Percentiles rank a stretch among this genome's conserved stretches.
Conservation (phyloP, 2,888 invertebrate species). For the Nomada fucata region DNA sequence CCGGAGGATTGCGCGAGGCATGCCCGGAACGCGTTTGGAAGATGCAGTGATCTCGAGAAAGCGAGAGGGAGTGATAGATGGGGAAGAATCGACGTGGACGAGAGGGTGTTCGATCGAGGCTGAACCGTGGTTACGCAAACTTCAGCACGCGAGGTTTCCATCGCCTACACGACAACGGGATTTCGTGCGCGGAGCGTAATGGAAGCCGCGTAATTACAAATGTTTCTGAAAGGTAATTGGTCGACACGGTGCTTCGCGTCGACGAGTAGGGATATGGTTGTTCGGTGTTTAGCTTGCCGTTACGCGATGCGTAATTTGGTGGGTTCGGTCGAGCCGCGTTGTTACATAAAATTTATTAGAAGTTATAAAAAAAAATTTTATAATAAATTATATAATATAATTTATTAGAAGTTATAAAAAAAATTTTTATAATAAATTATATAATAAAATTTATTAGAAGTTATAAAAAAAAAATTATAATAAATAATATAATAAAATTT, state of each 20-base stretch:
- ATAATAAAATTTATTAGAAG: no score
- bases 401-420: no score
- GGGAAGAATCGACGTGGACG: conserved; percentile 32
- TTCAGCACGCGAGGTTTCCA: conserved; percentile 55
- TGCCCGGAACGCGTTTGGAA: conserved; percentile 34
- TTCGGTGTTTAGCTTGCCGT: no score
- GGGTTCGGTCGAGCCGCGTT: neutral
- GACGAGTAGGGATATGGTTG: conserved; percentile 1
- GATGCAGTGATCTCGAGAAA: conserved; percentile 43
- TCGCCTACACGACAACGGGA: conserved; percentile 31
- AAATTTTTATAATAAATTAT: no score
- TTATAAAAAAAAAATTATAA: no score
- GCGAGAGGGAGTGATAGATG: neutral
- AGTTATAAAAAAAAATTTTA: no score
- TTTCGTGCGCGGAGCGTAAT: conserved; percentile 10
- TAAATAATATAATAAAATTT: no score
- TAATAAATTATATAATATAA: no score
- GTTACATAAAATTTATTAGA: no score
- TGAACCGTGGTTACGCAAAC: conserved; percentile 61
- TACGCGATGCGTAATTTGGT: neutral
- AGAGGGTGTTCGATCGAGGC: conserved; percentile 48
- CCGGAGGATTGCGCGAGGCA: conserved; percentile 49
- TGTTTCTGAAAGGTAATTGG: conserved; percentile 31
- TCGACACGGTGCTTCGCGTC: conserved; percentile 1
- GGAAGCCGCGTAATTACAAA: conserved; percentile 35